Evolutionary conservation across 2,113 vertebrate species (phyloP), one percentile per base, ranked within the genome.

Genomic region (Aegotheles bennettii): DNA sequence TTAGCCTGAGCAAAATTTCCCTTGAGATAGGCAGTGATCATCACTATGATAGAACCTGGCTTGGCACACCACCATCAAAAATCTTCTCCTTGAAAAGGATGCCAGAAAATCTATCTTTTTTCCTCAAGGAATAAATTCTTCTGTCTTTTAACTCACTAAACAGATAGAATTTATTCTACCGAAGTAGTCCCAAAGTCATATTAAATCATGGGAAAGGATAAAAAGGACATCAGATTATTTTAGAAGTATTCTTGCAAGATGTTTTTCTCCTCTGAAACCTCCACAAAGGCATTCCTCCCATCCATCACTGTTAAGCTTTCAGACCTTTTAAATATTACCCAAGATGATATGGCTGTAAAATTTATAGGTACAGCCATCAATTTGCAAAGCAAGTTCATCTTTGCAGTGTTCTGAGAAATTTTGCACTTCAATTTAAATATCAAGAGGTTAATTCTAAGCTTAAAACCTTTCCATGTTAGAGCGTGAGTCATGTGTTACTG

Each of bases 401-500:
- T 57, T 53, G 18, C 24, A 33, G 8, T 12, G 28, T 42, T 86
- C 25, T 69, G 50, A 85, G 36, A 67, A 84, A 92, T 23, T 31
- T 0, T 89, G n/a, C 31, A 18, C 19, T 59, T 29, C 36, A 21
- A 11, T 77, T 80, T 28, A 70, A 80, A 23, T 33, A 71, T 28
- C 61, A 76, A n/a, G 26, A 82, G 19, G 9, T 70, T 71, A 70
- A 82, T 43, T 63, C 59, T 21, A 20, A 78, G 38, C 50, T 81
- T 67, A 35, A 82, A 83, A 91, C 18, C 26, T 38, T 21, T 17
- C 54, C 0, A 0, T 35, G 12, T 50, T 35, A 54, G 42, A 77
- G 16, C 35, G 33, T 0, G 0, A 42, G 18, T 73, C 53, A 33
- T 0, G 2, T 6, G 15, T 28, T 65, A 65, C 33, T 68, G 31